Percentiles rank a stretch among this genome's conserved stretches.
phyloP scores from a whole-genome alignment of 2,797 vertebrate genomes.

The Artibeus lituratus region DNA sequence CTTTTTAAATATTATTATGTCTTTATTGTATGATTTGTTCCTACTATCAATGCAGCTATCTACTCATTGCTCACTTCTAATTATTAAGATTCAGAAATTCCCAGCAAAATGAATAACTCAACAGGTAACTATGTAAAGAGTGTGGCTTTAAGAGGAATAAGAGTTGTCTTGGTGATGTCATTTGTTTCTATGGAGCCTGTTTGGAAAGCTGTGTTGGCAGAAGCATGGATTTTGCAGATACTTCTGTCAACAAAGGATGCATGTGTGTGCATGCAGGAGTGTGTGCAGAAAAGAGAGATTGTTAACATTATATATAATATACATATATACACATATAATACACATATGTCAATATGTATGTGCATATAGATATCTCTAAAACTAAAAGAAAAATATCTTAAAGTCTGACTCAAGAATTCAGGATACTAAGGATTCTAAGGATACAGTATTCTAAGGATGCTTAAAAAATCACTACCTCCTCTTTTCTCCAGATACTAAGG shows the following conservation, averaged over 20 bases:
- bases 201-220: background rate
- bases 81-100: background rate
- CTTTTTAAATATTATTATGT: background rate
- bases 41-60: background rate
- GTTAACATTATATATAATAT: background rate
- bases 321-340: background rate
- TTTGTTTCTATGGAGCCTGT: constrained; percentile 3
- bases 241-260: background rate
- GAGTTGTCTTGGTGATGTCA: constrained; percentile 18
- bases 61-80: constrained; percentile 6
- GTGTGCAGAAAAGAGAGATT: background rate
- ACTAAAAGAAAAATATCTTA: constrained; percentile 12
- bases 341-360: background rate
- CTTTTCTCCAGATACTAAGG: background rate
- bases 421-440: background rate
- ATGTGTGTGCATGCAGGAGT: fast-evolving
- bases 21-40: background rate
- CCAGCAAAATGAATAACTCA: background rate
- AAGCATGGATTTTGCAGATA: background rate
- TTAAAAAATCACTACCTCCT: background rate
- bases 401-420: background rate
- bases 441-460: background rate
- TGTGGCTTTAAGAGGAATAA: background rate
- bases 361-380: background rate
- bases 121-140: background rate